These are phyloP conservation scores for Arvicola amphibius DNA, from an alignment of 2,797 vertebrate species.

Conservation along the genomic window DNA sequence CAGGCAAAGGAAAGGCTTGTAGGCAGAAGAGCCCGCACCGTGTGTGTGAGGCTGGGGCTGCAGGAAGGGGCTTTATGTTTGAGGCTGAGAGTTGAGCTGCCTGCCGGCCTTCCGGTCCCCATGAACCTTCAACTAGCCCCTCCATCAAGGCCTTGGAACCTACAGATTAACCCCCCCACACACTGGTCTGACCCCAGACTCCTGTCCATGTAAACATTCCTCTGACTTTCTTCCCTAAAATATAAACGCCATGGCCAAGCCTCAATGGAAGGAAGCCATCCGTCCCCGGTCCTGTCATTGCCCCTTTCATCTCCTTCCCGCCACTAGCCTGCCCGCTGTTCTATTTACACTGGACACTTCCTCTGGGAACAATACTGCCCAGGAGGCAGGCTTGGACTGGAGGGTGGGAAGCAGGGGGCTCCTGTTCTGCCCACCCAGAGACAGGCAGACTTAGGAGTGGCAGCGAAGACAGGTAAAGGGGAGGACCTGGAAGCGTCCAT, in stretches of 20 bases:
- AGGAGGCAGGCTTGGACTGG: slow-evolving; percentile 84
- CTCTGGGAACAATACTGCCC: slow-evolving; percentile 96
- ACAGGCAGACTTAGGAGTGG: not conserved
- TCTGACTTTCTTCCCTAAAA: slow-evolving; percentile 87
- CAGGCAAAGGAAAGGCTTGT: not conserved
- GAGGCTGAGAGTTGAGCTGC: not conserved
- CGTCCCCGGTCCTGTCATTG: slow-evolving; percentile 89
- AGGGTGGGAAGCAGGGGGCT: slow-evolving; percentile 59
- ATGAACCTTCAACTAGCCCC: not conserved
- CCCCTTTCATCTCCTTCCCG: slow-evolving; percentile 90
- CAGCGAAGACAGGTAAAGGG: not conserved
- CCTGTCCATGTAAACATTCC: slow-evolving; percentile 89
- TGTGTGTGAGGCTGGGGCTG: accelerated
- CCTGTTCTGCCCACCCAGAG: not conserved
- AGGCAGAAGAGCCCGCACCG: not conserved
- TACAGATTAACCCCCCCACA: slow-evolving; percentile 14
- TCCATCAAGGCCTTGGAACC: slow-evolving; percentile 31
- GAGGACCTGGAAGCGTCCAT: not conserved
- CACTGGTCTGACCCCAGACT: slow-evolving; percentile 78
- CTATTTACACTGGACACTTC: slow-evolving; percentile 97
- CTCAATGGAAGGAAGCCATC: slow-evolving; percentile 92
- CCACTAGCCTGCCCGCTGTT: slow-evolving; percentile 96
- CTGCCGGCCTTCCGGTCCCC: not conserved
- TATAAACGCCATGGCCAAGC: slow-evolving; percentile 88
- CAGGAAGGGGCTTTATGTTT: not conserved